phyloP scores from a whole-genome alignment of 2,797 vertebrate genomes.

The Knipowitschia caucasica region DNA sequence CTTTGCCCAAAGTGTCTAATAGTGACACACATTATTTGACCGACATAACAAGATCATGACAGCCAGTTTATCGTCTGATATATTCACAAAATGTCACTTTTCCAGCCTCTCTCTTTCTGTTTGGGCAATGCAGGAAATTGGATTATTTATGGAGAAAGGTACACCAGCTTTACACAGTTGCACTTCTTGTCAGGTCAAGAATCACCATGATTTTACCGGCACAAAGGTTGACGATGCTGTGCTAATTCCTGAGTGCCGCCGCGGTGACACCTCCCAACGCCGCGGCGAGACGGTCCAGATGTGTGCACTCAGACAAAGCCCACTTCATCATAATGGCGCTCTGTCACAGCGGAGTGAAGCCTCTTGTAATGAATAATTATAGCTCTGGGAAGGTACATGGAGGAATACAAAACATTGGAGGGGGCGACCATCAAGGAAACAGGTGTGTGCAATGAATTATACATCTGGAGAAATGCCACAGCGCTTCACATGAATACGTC shows the following conservation, averaged over 20 bases:
- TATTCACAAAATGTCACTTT: too few species aligned
- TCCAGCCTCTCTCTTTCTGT: background rate
- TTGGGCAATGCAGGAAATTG: too few species aligned
- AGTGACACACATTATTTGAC: too few species aligned
- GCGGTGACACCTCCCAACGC: conserved; percentile 32
- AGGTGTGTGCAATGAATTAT: conserved; percentile 72
- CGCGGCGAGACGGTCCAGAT: conserved; percentile 57
- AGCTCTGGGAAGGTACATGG: conserved; percentile 51
- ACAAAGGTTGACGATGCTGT: conserved; percentile 15
- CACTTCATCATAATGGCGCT: conserved; percentile 73
- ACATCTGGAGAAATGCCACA: conserved; percentile 57
- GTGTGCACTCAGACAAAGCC: conserved; percentile 63
- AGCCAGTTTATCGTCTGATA: too few species aligned
- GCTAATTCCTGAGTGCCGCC: conserved; percentile 14
- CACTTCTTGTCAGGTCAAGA: background rate
- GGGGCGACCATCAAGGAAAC: conserved; percentile 51
- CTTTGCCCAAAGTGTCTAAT: too few species aligned
- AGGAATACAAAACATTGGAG: conserved; percentile 53
- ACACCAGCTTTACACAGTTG: too few species aligned
- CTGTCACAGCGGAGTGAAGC: conserved; percentile 71
- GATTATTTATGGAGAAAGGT: too few species aligned
- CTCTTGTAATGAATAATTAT: conserved; percentile 77
- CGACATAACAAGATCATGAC: too few species aligned
- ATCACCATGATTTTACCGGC: conserved; percentile 9
- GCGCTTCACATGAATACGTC: conserved; percentile 51